These are phyloP conservation scores for Pangasianodon hypophthalmus DNA, from an alignment of 2,113 vertebrate genomes.

Conservation along the genomic window DNA sequence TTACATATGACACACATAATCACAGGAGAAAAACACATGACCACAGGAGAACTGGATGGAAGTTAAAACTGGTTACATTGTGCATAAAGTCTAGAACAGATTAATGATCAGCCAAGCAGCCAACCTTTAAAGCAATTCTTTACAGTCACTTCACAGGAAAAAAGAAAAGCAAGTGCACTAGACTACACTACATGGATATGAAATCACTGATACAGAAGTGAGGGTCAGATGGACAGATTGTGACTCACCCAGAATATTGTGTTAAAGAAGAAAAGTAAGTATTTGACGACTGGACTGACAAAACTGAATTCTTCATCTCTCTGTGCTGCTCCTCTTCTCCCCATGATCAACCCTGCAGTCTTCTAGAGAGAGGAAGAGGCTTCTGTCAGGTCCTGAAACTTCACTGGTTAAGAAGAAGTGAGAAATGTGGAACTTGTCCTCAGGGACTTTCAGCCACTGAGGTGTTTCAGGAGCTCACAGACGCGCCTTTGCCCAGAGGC, in stretches of 20 bases:
- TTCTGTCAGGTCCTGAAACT: not conserved
- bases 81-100: not conserved
- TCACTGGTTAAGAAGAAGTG: too few relatives aligned
- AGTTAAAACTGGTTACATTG: not conserved
- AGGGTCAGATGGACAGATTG: not conserved
- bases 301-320: constrained; percentile 78
- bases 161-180: not conserved
- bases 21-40: not conserved
- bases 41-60: not conserved
- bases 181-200: not conserved
- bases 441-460: not conserved
- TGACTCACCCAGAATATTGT: constrained; percentile 91
- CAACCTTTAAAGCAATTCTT: not conserved
- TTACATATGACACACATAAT: not conserved
- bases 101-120: constrained; percentile 19
- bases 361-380: not conserved
- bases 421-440: not conserved
- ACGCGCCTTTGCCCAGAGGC: not conserved
- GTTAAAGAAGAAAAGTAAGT: constrained; percentile 90
- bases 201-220: not conserved
- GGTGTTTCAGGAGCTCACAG: not conserved
- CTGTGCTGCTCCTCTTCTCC: constrained; percentile 57
- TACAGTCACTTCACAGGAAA: not conserved
- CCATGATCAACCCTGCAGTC: constrained; percentile 65
- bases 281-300: constrained; percentile 86